Conservation (phyloP, 2,888 invertebrate genomes). For the Drosophila siamana region DNA sequence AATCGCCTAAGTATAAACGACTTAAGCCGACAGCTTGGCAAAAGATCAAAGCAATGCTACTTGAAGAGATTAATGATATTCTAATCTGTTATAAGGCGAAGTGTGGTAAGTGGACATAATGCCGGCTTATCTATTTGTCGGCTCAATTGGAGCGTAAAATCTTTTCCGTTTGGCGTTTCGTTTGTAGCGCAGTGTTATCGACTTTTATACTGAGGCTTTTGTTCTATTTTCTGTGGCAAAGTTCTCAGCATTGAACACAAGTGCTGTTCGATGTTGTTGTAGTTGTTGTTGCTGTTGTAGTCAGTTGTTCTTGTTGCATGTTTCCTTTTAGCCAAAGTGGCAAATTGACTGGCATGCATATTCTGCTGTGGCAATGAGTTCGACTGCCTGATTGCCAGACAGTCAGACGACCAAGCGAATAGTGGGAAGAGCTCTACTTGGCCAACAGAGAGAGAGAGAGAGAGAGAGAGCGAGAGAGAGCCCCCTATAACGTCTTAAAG, state of each 20-base stretch:
- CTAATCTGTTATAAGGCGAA: not conserved
- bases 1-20: not conserved
- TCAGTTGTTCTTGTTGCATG: constrained; percentile 61
- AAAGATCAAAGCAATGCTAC: constrained; percentile 2
- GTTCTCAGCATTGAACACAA: constrained; percentile 70
- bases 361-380: constrained; percentile 59
- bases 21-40: not conserved
- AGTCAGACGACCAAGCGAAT: constrained; percentile 40
- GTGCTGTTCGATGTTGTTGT: constrained; percentile 66
- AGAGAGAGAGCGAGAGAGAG: too few relatives aligned
- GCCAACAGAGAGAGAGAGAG: too few relatives aligned
- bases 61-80: not conserved
- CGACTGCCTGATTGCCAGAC: constrained; percentile 62
- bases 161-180: not conserved
- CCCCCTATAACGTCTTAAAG: constrained; percentile 63
- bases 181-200: constrained; percentile 63
- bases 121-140: not conserved
- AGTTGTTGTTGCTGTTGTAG: constrained; percentile 35
- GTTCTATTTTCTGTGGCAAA: constrained; percentile 71
- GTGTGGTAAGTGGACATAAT: not conserved
- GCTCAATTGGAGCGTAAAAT: constrained; percentile 13
- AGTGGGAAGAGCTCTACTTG: too few relatives aligned
- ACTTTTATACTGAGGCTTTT: constrained; percentile 64
- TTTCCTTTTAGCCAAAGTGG: constrained; percentile 81
- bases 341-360: constrained; percentile 82